Evolutionary conservation across 2,888 invertebrate genomes (phyloP).

Genomic region (Nudaria mundana): DNA sequence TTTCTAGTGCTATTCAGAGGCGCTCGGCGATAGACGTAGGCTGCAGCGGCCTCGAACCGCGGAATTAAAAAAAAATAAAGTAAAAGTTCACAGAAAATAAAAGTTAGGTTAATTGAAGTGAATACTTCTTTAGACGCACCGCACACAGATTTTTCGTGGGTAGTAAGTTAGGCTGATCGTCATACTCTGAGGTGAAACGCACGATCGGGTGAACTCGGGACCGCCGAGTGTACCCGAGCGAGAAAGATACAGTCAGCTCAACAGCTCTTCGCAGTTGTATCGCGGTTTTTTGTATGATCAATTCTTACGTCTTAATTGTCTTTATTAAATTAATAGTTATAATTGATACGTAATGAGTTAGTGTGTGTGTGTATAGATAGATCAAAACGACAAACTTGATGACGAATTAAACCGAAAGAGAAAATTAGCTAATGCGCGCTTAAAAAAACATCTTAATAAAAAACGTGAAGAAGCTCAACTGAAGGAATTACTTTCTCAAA

Average conservation of each 20-base stretch:
- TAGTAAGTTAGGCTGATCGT: background rate
- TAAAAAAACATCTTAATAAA: conserved; percentile 1
- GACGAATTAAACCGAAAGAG: conserved; percentile 2
- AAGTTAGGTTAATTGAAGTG: background rate
- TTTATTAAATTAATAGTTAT: too few relatives aligned
- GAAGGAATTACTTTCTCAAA: background rate
- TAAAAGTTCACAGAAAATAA: too few relatives aligned
- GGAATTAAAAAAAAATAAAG: too few relatives aligned
- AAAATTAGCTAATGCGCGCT: conserved; percentile 1
- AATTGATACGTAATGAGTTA: too few relatives aligned
- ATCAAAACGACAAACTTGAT: conserved; percentile 1
- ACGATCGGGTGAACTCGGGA: too few relatives aligned
- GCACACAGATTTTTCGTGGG: conserved; percentile 1
- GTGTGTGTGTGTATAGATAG: too few relatives aligned
- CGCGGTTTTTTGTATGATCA: background rate
- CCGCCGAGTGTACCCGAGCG: background rate
- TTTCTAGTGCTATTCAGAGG: too few relatives aligned
- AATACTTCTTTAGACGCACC: conserved; percentile 1
- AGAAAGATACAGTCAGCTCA: background rate
- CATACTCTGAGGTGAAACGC: background rate
- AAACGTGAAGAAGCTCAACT: conserved; percentile 1
- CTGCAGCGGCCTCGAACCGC: too few relatives aligned
- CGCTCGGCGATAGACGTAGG: too few relatives aligned
- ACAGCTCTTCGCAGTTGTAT: background rate
- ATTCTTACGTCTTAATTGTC: background rate